A percentile compares a stretch with the other conserved stretches of the same genome.
These are phyloP conservation scores for Sphaeridia pumilis DNA, from an alignment of 2,888 invertebrate genomes.

Conservation along the genomic window DNA sequence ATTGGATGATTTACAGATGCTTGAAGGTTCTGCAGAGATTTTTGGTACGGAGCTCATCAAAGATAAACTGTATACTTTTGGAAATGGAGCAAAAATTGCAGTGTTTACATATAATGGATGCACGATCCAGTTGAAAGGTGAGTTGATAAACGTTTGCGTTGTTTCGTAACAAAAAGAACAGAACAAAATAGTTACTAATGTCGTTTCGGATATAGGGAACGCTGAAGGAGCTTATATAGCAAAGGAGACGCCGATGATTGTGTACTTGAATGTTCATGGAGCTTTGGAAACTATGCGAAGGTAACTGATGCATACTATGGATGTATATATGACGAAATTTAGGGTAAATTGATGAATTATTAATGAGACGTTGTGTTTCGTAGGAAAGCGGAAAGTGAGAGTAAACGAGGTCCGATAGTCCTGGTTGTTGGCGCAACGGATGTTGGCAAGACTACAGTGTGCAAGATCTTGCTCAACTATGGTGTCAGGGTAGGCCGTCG, in stretches of 20 bases:
- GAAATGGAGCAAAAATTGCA: slow-evolving; percentile 82
- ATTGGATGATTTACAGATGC: slow-evolving; percentile 49
- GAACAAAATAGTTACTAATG: not conserved
- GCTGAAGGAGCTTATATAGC: slow-evolving; percentile 90
- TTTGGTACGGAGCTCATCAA: slow-evolving; percentile 93
- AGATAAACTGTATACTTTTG: slow-evolving; percentile 81
- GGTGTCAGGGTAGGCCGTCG: slow-evolving; percentile 77
- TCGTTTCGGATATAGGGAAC: slow-evolving; percentile 40
- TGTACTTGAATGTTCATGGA: slow-evolving; percentile 91
- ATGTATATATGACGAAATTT: not conserved
- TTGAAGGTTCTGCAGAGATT: slow-evolving; percentile 83
- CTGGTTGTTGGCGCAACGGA: slow-evolving; percentile 91
- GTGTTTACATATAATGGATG: slow-evolving; percentile 96
- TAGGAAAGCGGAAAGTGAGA: slow-evolving; percentile 40
- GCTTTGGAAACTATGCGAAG: slow-evolving; percentile 77
- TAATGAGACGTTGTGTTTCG: too few relatives aligned
- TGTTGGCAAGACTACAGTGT: slow-evolving; percentile 91
- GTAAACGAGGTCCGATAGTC: slow-evolving; percentile 61
- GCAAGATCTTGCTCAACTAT: slow-evolving; percentile 81
- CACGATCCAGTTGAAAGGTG: slow-evolving; percentile 65
- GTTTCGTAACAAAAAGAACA: not conserved
- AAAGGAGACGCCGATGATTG: slow-evolving; percentile 91
- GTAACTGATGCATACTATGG: slow-evolving; percentile 9
- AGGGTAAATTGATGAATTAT: too few relatives aligned
- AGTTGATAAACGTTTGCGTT: not conserved